Conservation (phyloP, 2,113 vertebrate species). For the Agapornis roseicollis region DNA sequence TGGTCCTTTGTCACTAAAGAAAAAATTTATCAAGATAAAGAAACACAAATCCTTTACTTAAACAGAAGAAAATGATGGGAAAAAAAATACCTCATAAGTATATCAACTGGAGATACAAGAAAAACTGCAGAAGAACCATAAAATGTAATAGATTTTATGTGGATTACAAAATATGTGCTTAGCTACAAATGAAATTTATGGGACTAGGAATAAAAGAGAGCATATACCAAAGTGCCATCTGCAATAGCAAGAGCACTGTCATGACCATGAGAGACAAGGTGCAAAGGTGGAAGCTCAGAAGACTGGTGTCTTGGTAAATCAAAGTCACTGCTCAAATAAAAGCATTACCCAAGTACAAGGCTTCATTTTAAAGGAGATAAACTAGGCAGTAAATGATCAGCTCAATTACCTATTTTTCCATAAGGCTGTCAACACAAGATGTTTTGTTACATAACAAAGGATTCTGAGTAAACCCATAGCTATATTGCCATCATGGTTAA, state of each 20-base stretch:
- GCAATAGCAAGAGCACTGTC: neutral
- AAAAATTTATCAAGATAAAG: neutral
- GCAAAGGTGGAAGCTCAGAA: neutral
- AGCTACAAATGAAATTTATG: neutral
- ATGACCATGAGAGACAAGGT: neutral
- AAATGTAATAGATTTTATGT: neutral
- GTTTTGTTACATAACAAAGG: slow-evolving; percentile 28
- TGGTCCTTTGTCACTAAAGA: neutral
- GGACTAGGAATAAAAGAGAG: neutral
- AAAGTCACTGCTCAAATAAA: neutral
- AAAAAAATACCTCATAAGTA: neutral
- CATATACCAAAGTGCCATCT: neutral
- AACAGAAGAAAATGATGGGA: neutral
- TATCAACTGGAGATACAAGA: neutral
- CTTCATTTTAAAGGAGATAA: neutral
- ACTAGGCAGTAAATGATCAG: neutral
- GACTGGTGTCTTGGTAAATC: neutral
- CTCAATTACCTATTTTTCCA: neutral
- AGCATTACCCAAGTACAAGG: neutral
- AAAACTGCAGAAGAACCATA: neutral
- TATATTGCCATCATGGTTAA: neutral
- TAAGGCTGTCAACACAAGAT: slow-evolving; percentile 25
- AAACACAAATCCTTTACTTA: neutral
- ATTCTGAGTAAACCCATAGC: slow-evolving; percentile 3
- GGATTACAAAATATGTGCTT: accelerated